A percentile compares a stretch with the other conserved stretches of the same genome.
Conservation (phyloP, 2,888 invertebrate genomes). For the Aporophyla lueneburgensis region DNA sequence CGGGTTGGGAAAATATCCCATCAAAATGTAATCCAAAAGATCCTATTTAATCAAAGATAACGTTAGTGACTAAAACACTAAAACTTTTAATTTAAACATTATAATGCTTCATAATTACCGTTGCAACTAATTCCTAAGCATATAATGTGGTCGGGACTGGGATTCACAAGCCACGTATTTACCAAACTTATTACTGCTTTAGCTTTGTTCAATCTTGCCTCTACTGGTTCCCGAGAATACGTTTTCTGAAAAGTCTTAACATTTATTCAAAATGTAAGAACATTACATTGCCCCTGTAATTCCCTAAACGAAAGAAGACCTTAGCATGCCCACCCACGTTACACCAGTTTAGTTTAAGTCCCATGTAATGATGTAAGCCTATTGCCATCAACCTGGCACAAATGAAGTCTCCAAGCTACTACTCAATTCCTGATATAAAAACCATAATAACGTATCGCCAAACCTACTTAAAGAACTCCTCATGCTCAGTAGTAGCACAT, state of each 20-base stretch:
- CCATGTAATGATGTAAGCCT: not conserved
- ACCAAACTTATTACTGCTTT: slow-evolving; percentile 86
- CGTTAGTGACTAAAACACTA: not conserved
- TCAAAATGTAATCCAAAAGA: slow-evolving; percentile 89
- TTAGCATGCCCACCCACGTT: not conserved
- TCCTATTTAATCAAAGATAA: slow-evolving; percentile 77
- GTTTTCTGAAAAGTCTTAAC: slow-evolving; percentile 39
- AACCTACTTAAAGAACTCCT: not conserved
- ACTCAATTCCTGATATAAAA: not conserved
- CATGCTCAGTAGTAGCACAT: not conserved
- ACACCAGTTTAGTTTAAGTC: not conserved
- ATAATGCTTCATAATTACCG: slow-evolving; percentile 77
- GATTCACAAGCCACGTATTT: slow-evolving; percentile 87
- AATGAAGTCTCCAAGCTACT: not conserved
- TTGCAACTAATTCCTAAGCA: slow-evolving; percentile 90
- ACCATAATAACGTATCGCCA: not conserved
- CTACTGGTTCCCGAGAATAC: slow-evolving; percentile 7
- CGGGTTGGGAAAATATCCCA: slow-evolving; percentile 91
- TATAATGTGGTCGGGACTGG: slow-evolving; percentile 82
- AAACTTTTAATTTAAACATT: not conserved
- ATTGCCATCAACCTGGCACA: not conserved
- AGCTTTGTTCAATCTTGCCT: slow-evolving; percentile 75
- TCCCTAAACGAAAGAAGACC: not conserved
- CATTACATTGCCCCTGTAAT: not conserved
- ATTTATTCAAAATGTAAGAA: not conserved